Base-by-base conservation (phyloP, 30 jellyfish, hydroid and myxozoan genomes). In the Sanderia malayensis region DNA sequence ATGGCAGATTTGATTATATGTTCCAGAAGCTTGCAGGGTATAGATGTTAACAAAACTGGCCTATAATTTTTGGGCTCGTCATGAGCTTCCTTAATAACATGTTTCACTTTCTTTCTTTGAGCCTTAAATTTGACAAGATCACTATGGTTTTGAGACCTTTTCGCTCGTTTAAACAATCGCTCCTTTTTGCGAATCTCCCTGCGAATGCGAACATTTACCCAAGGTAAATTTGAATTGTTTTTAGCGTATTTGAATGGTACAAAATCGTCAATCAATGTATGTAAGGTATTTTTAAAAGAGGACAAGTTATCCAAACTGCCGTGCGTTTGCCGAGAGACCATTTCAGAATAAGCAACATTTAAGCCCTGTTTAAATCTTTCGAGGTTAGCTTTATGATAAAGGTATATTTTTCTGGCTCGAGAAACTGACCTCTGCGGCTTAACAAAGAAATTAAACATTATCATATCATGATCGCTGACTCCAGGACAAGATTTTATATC, bases 401-500 rank as follows among this genome's bases (percentile, higher is more conserved):
- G 81, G 46, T 44, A 44, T 19, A 69, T 69, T 67, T 67, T 67
- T 34, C 79, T 67, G 45, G 68, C 45, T 10, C 81, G 49, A 9
- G 81, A 69, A 33, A 69, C 67, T 62, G 47, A 69, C 81, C 81
- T 69, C 63, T 37, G 49, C 26, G 81, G 68, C 28, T 69, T 69
- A 69, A 45, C 81, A 69, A 41, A 69, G 64, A 69, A 69, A 69
- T 69, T 69, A 69, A 69, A 69, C 52, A 44, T 44, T 69, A 46
- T 69, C 81, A 69, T 44, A 69, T 37, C 81, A 45, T 69, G 81
- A 37, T 69, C 81, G 46, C 68, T 69, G 68, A 69, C 81, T 67
- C 81, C 67, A 69, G 79, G 79, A 57, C 79, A 67, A 67, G 81
- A 44, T 69, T 46, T 69, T 31, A 69, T 52, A 62, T 69, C 81